Evolutionary conservation across 2,113 vertebrate species (phyloP).

Genomic region (Malurus alboscapulatus): DNA sequence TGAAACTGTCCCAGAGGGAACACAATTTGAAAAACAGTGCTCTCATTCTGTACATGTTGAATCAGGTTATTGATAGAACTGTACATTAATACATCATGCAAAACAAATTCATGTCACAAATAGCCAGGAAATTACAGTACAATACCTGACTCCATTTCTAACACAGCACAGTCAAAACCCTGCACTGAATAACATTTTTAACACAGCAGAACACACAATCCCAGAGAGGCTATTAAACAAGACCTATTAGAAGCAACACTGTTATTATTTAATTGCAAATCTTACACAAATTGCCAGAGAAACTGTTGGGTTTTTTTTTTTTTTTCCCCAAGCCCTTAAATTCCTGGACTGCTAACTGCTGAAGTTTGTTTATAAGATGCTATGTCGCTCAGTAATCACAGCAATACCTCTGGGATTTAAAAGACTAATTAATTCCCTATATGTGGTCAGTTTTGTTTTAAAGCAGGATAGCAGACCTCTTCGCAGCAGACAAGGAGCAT

Average conservation of each 20-base stretch:
- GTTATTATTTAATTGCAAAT: not conserved
- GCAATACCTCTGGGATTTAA: not conserved
- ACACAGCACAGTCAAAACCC: not conserved
- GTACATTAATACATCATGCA: not conserved
- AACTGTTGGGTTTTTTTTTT: not conserved
- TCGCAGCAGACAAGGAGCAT: not conserved
- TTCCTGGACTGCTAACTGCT: not conserved
- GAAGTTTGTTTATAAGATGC: not conserved
- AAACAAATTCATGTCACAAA: not conserved
- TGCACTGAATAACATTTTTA: not conserved
- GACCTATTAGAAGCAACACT: not conserved
- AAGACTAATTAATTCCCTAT: not conserved
- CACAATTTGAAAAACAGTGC: not conserved
- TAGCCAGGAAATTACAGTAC: not conserved
- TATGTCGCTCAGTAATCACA: not conserved
- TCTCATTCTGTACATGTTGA: not conserved
- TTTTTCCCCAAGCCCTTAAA: fast-evolving
- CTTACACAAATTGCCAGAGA: not conserved
- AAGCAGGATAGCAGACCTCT: not conserved
- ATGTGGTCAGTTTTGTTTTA: not conserved
- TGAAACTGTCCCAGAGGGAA: not conserved
- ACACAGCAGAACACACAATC: not conserved
- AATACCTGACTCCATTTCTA: not conserved
- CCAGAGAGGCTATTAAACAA: not conserved
- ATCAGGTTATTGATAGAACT: not conserved